Evolutionary conservation across 2,113 vertebrate species (phyloP).

Genomic region (Oncorhynchus clarkii): DNA sequence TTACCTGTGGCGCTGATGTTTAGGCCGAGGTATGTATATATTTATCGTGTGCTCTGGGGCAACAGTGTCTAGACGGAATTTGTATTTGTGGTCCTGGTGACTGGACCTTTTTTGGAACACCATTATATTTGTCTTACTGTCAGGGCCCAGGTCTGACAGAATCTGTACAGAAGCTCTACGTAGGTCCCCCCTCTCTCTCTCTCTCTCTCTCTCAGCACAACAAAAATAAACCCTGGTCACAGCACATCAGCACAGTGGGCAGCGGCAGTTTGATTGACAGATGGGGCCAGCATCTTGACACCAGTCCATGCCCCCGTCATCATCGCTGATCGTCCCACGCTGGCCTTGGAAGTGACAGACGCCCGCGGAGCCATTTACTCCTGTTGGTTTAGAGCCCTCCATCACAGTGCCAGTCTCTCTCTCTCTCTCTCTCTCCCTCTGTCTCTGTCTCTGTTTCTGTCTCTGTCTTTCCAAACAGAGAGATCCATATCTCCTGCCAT

Average conservation of each 20-base stretch:
- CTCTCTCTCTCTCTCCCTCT: neutral
- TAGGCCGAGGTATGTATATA: too few relatives aligned
- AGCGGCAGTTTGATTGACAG: slow-evolving; percentile 66
- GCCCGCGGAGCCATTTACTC: slow-evolving; percentile 67
- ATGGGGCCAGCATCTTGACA: slow-evolving; percentile 68
- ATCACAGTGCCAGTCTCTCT: neutral
- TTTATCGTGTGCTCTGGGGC: too few relatives aligned
- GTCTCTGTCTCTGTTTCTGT: neutral
- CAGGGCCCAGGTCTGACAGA: too few relatives aligned
- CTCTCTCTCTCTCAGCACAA: neutral
- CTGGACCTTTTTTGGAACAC: too few relatives aligned
- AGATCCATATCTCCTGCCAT: neutral
- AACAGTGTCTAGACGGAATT: too few relatives aligned
- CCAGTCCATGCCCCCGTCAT: slow-evolving; percentile 68
- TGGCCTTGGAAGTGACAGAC: slow-evolving; percentile 66
- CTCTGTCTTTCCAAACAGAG: slow-evolving; percentile 12
- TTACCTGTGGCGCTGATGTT: too few relatives aligned
- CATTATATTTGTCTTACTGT: too few relatives aligned
- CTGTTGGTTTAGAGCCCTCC: slow-evolving; percentile 37
- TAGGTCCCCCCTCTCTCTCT: too few relatives aligned
- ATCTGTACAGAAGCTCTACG: too few relatives aligned
- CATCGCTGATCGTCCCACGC: slow-evolving; percentile 66
- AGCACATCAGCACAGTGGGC: slow-evolving; percentile 56
- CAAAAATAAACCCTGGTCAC: slow-evolving; percentile 46
- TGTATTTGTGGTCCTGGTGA: too few relatives aligned